Base-by-base conservation (phyloP, 23 tunicate genomes). In the Clavelina lepadiformis region DNA sequence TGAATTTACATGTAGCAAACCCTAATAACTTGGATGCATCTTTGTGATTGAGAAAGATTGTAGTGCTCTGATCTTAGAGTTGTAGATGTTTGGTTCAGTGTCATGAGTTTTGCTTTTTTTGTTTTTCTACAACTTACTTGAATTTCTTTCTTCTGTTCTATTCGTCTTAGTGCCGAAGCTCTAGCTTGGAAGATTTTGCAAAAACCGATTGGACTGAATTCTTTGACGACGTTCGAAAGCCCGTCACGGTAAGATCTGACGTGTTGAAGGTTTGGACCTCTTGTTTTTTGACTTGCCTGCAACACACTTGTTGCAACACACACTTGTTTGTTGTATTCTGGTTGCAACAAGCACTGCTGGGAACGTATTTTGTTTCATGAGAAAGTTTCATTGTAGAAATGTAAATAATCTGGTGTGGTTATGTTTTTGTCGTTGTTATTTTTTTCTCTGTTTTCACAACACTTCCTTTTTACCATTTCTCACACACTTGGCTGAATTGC, bases 141-240 rank as follows among this genome's bases (percentile, higher is more conserved):
- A 5, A 52, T 5, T 28, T 52, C 58, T 52, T 52, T 19, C 35
- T 28, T 28, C 15, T 29, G 19, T 46, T 46, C 24, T 46, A 29
- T 28, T 46, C 47, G 28, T 46, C 35, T 66, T 25, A 86, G 95
- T 62, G 35, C 5, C 80, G 95, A 47, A 86, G 95, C 46, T 58
- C 85, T 54, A 78, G 85, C 67, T 63, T 86, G 58, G 95, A 86
- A 46, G 95, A 86, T 11, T 86, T 86, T 58, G 28, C 75, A 2
- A 63, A 72, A 27, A 71, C 31, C 33, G 69, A 86, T 25, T 86
- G 95, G 95, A 55, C 30, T n/a, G 69, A 66, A 37, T 86, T 52
- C 71, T 86, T 86, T 72, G 95, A 86, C 33, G 95, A 86, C 58
- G 57, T 86, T 28, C 31, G 19, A 0, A 82, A 74, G 38, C 81